Conservation (phyloP, 1,140 invertebrate genomes). For the Megalopta genalis region DNA sequence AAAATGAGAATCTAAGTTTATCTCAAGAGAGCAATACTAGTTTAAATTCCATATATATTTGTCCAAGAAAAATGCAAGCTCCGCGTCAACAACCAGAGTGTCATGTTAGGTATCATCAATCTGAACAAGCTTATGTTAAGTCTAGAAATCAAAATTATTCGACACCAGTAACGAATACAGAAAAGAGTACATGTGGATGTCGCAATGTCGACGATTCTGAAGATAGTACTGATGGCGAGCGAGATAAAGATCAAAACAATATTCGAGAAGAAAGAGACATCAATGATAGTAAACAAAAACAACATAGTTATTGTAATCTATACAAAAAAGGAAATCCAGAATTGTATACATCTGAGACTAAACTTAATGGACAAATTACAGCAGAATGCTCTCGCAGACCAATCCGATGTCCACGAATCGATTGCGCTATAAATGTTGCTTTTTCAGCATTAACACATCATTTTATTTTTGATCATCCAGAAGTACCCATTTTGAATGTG, state of each 20-base stretch:
- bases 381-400: slow-evolving; percentile 73
- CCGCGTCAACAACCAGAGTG: slow-evolving; percentile 18
- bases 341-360: slow-evolving; percentile 55
- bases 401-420: slow-evolving; percentile 73
- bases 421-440: slow-evolving; percentile 75
- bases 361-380: slow-evolving; percentile 61
- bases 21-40: slow-evolving; percentile 20
- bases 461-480: slow-evolving; percentile 77
- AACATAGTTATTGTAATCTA: slow-evolving; percentile 58
- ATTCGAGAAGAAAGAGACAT: neutral
- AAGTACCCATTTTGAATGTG: slow-evolving; percentile 74
- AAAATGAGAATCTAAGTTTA: slow-evolving; percentile 50
- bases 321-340: slow-evolving; percentile 38
- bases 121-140: slow-evolving; percentile 1
- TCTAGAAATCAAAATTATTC: slow-evolving; percentile 22
- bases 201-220: slow-evolving; percentile 9
- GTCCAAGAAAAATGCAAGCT: slow-evolving; percentile 14
- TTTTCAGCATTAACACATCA: slow-evolving; percentile 76
- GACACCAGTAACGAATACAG: neutral
- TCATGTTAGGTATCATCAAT: slow-evolving; percentile 44
- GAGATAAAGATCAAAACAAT: slow-evolving; percentile 9
- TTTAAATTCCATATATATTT: slow-evolving; percentile 24
- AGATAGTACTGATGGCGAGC: neutral
- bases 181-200: slow-evolving; percentile 1
- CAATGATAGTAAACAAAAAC: slow-evolving; percentile 24